A percentile compares a stretch with the other conserved stretches of the same genome.
phyloP scores from a whole-genome alignment of 2,888 invertebrate species.

The Microplitis deprimator region DNA sequence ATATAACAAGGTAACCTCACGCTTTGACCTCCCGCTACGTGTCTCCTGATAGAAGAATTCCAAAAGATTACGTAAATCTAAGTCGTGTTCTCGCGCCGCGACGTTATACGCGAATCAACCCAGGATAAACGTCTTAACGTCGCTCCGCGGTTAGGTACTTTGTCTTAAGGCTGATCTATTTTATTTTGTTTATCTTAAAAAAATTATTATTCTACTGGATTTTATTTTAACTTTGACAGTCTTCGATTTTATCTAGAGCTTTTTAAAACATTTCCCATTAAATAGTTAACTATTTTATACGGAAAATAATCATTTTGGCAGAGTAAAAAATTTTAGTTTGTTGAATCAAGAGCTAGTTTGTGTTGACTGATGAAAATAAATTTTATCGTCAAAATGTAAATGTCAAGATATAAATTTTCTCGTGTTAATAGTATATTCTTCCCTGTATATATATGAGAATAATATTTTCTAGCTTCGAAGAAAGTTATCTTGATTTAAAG shows the following conservation, averaged over 20 bases:
- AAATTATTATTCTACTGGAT: background rate
- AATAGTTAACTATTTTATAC: no score
- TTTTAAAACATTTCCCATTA: no score
- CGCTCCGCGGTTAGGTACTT: background rate
- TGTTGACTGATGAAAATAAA: no score
- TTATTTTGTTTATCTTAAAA: background rate
- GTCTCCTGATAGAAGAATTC: conserved; percentile 43
- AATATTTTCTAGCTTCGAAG: no score
- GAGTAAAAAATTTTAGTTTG: background rate
- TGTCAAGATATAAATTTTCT: no score
- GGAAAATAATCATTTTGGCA: no score
- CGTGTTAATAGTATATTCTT: no score
- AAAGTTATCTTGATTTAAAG: no score
- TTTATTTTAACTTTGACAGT: background rate
- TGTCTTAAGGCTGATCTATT: background rate
- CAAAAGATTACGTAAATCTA: conserved; percentile 49
- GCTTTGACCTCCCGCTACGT: conserved; percentile 35
- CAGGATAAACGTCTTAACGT: background rate
- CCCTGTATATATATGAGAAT: no score
- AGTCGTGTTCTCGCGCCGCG: conserved; percentile 12
- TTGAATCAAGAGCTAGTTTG: no score
- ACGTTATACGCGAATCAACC: background rate
- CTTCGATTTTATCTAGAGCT: no score
- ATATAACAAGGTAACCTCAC: conserved; percentile 40
- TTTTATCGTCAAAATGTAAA: no score